Base-by-base conservation (phyloP, 2,113 vertebrate species). In the Ceratotherium simum region DNA sequence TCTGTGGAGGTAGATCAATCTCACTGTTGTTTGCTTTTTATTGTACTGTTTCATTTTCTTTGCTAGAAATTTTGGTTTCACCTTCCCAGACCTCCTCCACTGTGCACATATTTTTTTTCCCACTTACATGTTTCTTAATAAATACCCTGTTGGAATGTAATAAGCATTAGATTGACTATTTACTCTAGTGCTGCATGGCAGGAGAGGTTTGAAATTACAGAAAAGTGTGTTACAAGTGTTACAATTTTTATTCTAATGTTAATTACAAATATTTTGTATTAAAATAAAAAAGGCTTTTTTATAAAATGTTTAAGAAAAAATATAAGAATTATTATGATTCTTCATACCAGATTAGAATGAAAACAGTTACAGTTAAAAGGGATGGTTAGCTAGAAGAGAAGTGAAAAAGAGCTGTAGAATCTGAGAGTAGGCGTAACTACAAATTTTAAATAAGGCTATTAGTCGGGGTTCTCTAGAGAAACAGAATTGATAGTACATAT, bases 21-120 rank as follows among this genome's bases (percentile, higher is more conserved):
- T 80, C 58, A 27, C 20, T 73, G 0, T 70, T 39, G 23, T 16
- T 51, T 95, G 31, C 16, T 54, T 95, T 83, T 78, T 85, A 89
- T 42, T 95, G 21, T 97, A 93, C 93, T 89, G 14, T 70, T 96
- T 90, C 20, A 48, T 4, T 96, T 97, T 90, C 51, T 92, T 42
- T 95, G 64, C 33, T 89, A 87, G 51, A 21, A 91, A 92, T 97
- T 76, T 76, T 69, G 2, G 5, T 39, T 25, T 51, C 58, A 84
- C 23, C 73, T 79, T 23, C 10, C 51, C 90, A 2, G 8, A 23
- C 27, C 20, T 17, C 12, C 8, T 86, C 5, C 6, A 75, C 27
- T 51, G 4, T 67, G 10, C 17, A 36, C 17, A 33, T 14, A 8
- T 25, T 88, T 75, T 42, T 36, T 33, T 64, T 29, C 27, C 4